Percentiles rank a stretch among this genome's conserved stretches.
Conservation (phyloP, 1,140 invertebrate genomes). For the Pseudomyrmex sp. region DNA sequence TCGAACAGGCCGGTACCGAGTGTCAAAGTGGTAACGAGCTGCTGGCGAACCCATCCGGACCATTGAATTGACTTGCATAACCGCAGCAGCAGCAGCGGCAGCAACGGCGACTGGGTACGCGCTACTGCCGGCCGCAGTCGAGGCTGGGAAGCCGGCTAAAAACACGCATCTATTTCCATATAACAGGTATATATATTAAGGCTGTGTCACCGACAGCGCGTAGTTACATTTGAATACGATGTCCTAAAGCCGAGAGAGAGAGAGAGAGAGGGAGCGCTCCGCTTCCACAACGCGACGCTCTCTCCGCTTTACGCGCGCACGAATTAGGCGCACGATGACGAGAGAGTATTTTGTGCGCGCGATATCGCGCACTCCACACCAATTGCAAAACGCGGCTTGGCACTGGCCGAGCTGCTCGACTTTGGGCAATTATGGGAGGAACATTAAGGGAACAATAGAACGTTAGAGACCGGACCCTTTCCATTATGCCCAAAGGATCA, state of each 20-base stretch:
- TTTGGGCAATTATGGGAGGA: slow-evolving; percentile 61
- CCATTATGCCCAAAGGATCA: too few relatives aligned
- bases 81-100: slow-evolving; percentile 57
- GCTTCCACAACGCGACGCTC: slow-evolving; percentile 16
- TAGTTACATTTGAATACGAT: slow-evolving; percentile 85
- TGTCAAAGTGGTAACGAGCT: slow-evolving; percentile 78
- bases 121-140: slow-evolving; percentile 68
- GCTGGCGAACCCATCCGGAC: slow-evolving; percentile 59
- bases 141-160: slow-evolving; percentile 80
- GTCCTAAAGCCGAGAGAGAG: slow-evolving; percentile 79
- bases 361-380: slow-evolving; percentile 48
- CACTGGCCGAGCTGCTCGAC: slow-evolving; percentile 63
- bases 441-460: slow-evolving; percentile 60
- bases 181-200: slow-evolving; percentile 85
- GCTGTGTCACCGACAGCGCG: slow-evolving; percentile 81
- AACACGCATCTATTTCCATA: slow-evolving; percentile 85
- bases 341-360: too few relatives aligned
- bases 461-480: background rate
- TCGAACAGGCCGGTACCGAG: slow-evolving; percentile 56
- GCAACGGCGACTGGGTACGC: slow-evolving; percentile 45
- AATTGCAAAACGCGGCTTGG: slow-evolving; percentile 71
- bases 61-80: slow-evolving; percentile 84
- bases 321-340: background rate
- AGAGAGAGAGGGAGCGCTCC: background rate
- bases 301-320: slow-evolving; percentile 31